A percentile compares a stretch with the other conserved stretches of the same genome.
Evolutionary conservation across 1,140 invertebrate species (phyloP).

Genomic region (Chelonus insularis): DNA sequence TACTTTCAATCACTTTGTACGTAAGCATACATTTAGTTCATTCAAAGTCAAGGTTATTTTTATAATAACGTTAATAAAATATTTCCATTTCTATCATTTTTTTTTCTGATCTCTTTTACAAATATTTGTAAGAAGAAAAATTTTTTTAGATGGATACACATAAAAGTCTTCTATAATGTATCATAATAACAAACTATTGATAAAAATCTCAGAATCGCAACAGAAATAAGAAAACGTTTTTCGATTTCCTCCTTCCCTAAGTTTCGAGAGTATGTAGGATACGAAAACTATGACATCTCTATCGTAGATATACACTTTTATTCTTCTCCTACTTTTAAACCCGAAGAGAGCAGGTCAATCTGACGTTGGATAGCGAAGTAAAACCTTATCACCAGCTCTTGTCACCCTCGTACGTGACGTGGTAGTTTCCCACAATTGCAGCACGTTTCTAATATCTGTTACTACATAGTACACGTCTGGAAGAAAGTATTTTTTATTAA

Average conservation of each 20-base stretch:
- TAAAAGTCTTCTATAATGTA: not conserved
- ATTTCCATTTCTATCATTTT: too few species aligned
- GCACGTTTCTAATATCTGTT: conserved; percentile 51
- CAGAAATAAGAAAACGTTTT: conserved; percentile 3
- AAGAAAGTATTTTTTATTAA: not conserved
- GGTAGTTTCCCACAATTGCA: conserved; percentile 34
- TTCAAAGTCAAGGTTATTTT: too few species aligned
- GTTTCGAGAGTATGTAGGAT: too few species aligned
- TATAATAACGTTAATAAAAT: too few species aligned
- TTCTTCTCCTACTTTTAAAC: not conserved
- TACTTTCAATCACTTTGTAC: too few species aligned
- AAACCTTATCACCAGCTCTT: not conserved
- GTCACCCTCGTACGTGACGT: not conserved
- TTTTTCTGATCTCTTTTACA: too few species aligned
- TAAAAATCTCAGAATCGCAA: not conserved
- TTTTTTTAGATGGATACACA: not conserved
- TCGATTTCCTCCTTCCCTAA: conserved; percentile 3
- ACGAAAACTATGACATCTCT: too few species aligned
- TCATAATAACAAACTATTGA: conserved; percentile 16
- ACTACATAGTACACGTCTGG: conserved; percentile 10
- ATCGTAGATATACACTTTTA: not conserved
- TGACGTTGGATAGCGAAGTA: not conserved
- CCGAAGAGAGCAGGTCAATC: not conserved
- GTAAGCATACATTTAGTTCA: too few species aligned
- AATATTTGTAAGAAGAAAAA: too few species aligned